Base-by-base conservation (phyloP, 2,888 invertebrate species). In the Punctoribates punctum region DNA sequence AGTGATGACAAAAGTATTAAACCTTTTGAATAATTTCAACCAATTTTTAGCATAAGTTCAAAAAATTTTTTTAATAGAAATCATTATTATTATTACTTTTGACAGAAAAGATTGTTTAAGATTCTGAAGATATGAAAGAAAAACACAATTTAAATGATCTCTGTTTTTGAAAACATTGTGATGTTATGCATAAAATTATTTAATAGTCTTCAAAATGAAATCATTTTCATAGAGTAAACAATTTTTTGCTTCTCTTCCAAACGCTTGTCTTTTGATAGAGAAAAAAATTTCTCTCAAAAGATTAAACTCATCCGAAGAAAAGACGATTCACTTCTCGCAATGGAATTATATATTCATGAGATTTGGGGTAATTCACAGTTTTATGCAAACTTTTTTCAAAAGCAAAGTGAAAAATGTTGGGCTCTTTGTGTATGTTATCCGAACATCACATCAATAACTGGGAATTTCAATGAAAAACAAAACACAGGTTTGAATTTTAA, bases 141-240 rank as follows among this genome's bases (percentile, higher is more conserved):
- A 34, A 34, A 34, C 34, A 3, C 8, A 34, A 34, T 34, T 34
- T 34, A 34, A 34, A 34, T 5, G 34, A 34, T 34, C 4, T 34
- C 34, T 34, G 34, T 34, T 34, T 5, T 34, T 34, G 34, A 34
- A 34, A 34, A 34, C 34, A 34, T 34, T 54, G 54, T 54, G 54
- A n/a, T 54, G 54, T 54, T 54, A 54, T n/a, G 54, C 54, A 54
- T 54, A 8, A 54, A 54, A 54, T 54, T 54, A 54, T 54, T 54
- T 54, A 54, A 54, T 54, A 54, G 20, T 54, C 34, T 34, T 34
- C 34, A 34, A 54, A 54, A 54, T 54, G 6, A 54, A n/a, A 20
- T n/a, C 6, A 48, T 48, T 48, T 48, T 54, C 20, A n/a, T 20
- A 54, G 20, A 54, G 6, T n/a, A 54, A n/a, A 48, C n/a, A 48